phyloP scores from a whole-genome alignment of 2,113 vertebrate species.

The Leptocoma aspasia region DNA sequence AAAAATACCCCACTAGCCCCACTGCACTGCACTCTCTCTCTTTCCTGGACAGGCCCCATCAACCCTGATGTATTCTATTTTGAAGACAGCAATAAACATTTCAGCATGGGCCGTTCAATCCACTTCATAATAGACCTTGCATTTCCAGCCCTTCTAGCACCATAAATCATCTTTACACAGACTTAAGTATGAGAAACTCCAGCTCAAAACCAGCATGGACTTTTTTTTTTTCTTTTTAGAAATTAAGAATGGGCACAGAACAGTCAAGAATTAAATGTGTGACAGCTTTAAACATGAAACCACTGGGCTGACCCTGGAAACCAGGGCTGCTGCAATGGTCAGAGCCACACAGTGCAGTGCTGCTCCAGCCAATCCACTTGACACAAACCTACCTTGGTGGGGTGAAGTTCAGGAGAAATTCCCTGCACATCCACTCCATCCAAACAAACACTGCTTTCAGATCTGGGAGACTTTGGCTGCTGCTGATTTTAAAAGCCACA shows the following conservation, averaged over 20 bases:
- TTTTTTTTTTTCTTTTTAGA: background rate
- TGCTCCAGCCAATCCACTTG: background rate
- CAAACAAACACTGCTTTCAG: background rate
- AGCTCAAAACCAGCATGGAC: background rate
- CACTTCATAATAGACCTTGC: conserved; percentile 35
- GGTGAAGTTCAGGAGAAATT: background rate
- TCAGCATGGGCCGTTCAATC: conserved; percentile 54
- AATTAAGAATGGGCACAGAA: background rate
- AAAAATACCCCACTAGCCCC: conserved; percentile 56
- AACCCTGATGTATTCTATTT: conserved; percentile 48
- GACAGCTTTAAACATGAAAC: background rate
- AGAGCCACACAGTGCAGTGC: background rate
- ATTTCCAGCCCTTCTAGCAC: conserved; percentile 49
- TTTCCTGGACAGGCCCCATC: conserved; percentile 62
- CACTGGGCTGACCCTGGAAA: background rate
- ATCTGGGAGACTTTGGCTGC: background rate
- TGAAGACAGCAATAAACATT: conserved; percentile 65
- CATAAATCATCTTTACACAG: conserved; percentile 58
- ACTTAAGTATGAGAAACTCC: conserved; percentile 16
- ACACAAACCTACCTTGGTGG: background rate
- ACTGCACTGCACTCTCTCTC: conserved; percentile 3
- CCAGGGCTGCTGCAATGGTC: background rate
- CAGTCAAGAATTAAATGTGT: background rate
- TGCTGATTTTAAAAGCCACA: conserved; percentile 27
- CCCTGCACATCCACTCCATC: background rate